These are phyloP conservation scores for Drosophila greeni DNA, from an alignment of 2,888 invertebrate species.

Conservation along the genomic window DNA sequence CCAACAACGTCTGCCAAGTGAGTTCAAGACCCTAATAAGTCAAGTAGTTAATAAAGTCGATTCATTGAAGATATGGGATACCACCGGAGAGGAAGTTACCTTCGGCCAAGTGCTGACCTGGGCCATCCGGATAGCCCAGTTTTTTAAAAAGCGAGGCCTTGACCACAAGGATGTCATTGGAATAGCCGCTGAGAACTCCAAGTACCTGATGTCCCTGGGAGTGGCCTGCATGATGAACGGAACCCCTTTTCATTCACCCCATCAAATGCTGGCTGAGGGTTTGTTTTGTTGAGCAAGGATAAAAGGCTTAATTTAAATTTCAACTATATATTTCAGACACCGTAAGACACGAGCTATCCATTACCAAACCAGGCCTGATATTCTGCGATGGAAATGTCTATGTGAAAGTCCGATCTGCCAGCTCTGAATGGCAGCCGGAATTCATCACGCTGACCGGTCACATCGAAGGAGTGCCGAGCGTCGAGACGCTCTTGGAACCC, in stretches of 20 bases:
- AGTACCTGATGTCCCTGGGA: slow-evolving; percentile 65
- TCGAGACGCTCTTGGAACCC: slow-evolving; percentile 43
- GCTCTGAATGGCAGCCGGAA: slow-evolving; percentile 43
- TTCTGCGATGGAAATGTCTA: slow-evolving; percentile 57
- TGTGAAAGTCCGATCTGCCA: slow-evolving; percentile 43
- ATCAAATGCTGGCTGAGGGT: slow-evolving; percentile 64
- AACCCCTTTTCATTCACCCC: slow-evolving; percentile 65
- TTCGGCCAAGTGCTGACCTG: slow-evolving; percentile 57
- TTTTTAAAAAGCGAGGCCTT: slow-evolving; percentile 61
- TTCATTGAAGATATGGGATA: slow-evolving; percentile 58
- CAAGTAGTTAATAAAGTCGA: too few species aligned
- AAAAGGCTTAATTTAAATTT: neutral
- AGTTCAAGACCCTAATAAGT: neutral
- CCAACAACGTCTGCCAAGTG: slow-evolving; percentile 62
- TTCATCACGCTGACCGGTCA: slow-evolving; percentile 49
- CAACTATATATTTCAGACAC: slow-evolving; percentile 35
- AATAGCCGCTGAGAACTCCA: slow-evolving; percentile 65
- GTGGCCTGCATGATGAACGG: slow-evolving; percentile 67
- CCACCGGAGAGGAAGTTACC: slow-evolving; percentile 61
- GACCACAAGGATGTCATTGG: slow-evolving; percentile 69
- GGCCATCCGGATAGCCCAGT: slow-evolving; percentile 68
- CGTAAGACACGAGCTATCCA: slow-evolving; percentile 39
- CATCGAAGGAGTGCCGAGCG: slow-evolving; percentile 40
- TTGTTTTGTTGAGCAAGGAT: neutral
- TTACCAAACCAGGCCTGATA: slow-evolving; percentile 54